Conservation (phyloP, 2,888 invertebrate genomes). For the Perizoma flavofasciatum region DNA sequence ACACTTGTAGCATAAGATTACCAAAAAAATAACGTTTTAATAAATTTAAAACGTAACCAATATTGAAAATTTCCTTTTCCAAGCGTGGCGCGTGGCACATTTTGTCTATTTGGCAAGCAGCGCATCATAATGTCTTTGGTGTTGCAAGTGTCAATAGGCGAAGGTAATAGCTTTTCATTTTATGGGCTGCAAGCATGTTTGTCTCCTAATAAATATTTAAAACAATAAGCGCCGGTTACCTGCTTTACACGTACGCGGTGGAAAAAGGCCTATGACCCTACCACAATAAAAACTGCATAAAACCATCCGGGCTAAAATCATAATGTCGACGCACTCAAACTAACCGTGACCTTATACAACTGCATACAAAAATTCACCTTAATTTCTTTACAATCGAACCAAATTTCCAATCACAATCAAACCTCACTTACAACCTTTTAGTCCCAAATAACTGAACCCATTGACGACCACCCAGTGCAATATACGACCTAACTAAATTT, state of each 20-base stretch:
- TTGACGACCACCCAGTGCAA: slow-evolving; percentile 56
- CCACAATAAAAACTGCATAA: slow-evolving; percentile 81
- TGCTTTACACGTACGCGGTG: slow-evolving; percentile 8
- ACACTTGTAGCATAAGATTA: too few relatives aligned
- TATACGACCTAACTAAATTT: slow-evolving; percentile 50
- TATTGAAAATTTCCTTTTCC: too few relatives aligned
- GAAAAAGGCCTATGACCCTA: slow-evolving; percentile 71
- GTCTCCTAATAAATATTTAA: too few relatives aligned
- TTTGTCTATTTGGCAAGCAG: too few relatives aligned
- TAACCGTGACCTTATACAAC: slow-evolving; percentile 58
- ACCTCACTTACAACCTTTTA: slow-evolving; percentile 51
- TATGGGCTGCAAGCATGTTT: too few relatives aligned
- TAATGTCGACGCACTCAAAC: slow-evolving; percentile 74
- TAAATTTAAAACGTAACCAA: too few relatives aligned
- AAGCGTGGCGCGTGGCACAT: too few relatives aligned
- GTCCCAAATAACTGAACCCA: slow-evolving; percentile 56
- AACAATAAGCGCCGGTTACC: background rate
- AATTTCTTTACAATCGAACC: slow-evolving; percentile 35
- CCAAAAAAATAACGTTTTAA: too few relatives aligned
- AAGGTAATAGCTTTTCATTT: too few relatives aligned
- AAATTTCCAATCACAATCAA: slow-evolving; percentile 36
- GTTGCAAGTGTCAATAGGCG: too few relatives aligned
- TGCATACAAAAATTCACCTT: slow-evolving; percentile 47
- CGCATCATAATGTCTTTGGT: too few relatives aligned
- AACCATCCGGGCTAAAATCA: slow-evolving; percentile 80